Base-by-base conservation (phyloP, 2,888 invertebrate species). In the Ypsolopha sequella region DNA sequence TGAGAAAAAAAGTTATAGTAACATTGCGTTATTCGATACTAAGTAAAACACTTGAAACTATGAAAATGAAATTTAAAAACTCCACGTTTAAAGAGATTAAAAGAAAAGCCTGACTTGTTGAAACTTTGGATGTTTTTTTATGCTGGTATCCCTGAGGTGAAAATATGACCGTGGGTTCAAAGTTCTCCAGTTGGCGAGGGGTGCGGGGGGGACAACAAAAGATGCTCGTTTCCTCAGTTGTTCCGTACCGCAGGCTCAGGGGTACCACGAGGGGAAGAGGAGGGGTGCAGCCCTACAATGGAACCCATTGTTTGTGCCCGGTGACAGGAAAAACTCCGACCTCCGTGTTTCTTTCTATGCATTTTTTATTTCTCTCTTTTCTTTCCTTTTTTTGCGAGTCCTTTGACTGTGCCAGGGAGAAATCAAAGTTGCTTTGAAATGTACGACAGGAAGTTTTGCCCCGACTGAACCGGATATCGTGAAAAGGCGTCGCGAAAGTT, bases 241-340 rank as follows among this genome's bases (percentile, higher is more conserved):
- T 65, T 66, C 71, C 62, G 67, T 60, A 63, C 64, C 60, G 63
- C 67, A 70, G 60, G 58, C 59, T 59, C 62, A 60, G 57, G 56
- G 57, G 60, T 58, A 51, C 63, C 55, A 60, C 61, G 61, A 33
- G 62, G 54, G 58, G 53, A 62, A 60, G 59, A 60, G 64, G 63
- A 60, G 59, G 60, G 64, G 60, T 61, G 63, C 62, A 60, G 38
- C 51, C 62, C 68, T 70, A 86, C 84, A 84, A 82, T 84, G 63
- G 78, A 73, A 3, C 69, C 72, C 76, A 85, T 86, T 86, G 86
- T 86, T 85, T 85, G 81, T 84, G 76, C 78, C 78, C 84, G 82
- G 82, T 84, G 85, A 84, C 85, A 82, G 85, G 85, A 85, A 85
- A 86, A 86, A 84, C 86, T 82, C 80, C 84, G 76, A 85, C 85